phyloP scores from a whole-genome alignment of 2,888 invertebrate genomes.

The Neelides folsomi region DNA sequence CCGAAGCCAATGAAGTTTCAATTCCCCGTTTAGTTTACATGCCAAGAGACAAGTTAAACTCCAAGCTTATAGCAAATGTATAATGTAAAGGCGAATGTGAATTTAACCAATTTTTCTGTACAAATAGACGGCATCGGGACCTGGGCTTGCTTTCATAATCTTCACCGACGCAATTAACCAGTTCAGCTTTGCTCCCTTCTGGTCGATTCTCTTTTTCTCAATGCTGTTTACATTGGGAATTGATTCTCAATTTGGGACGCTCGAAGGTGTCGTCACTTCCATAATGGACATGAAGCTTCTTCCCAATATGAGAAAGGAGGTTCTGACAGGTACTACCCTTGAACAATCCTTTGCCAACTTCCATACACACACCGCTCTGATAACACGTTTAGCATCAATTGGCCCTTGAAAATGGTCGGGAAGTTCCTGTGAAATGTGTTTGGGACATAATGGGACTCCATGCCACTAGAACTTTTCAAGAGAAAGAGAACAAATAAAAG shows the following conservation, averaged over 20 bases:
- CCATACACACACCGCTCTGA: neutral
- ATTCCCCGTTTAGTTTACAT: neutral
- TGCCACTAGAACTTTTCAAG: too few relatives aligned
- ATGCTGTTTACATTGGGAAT: conserved; percentile 94
- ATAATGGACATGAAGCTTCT: conserved; percentile 89
- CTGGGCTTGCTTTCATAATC: conserved; percentile 90
- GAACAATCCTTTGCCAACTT: neutral
- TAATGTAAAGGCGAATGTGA: too few relatives aligned
- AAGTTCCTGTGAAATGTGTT: too few relatives aligned
- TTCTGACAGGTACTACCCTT: conserved; percentile 55
- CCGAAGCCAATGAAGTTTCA: neutral
- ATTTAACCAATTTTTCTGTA: neutral
- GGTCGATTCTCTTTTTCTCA: conserved; percentile 90
- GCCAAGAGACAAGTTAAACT: too few relatives aligned
- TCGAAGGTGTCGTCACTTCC: conserved; percentile 91
- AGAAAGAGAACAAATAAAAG: too few relatives aligned
- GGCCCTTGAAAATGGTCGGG: too few relatives aligned
- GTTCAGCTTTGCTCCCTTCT: conserved; percentile 89
- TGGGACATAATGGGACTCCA: too few relatives aligned
- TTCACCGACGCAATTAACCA: conserved; percentile 97
- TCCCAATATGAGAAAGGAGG: conserved; percentile 78
- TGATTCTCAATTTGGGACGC: conserved; percentile 78
- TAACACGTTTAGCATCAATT: too few relatives aligned
- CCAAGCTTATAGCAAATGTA: too few relatives aligned
- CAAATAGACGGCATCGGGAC: conserved; percentile 83